Percentiles rank a stretch among this genome's conserved stretches.
These are phyloP conservation scores for Aplodontia rufa DNA, from an alignment of 2,113 vertebrate species.

Conservation along the genomic window DNA sequence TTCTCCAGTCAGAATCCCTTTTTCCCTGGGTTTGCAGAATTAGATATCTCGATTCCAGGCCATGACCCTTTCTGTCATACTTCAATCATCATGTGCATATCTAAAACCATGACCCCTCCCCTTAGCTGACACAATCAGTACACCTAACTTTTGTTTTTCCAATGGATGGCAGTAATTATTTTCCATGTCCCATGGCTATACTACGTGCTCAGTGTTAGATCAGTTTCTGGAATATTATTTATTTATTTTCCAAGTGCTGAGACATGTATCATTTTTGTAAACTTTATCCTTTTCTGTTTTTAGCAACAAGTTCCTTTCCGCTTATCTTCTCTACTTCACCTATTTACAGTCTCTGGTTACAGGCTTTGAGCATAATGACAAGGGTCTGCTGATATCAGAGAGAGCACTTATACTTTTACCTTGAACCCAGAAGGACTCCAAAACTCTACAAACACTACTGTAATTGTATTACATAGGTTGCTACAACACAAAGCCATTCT, in stretches of 20 bases:
- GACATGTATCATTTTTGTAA: not conserved
- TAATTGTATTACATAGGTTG: not conserved
- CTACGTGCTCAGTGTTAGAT: not conserved
- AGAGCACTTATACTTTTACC: not conserved
- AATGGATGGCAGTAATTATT: not conserved
- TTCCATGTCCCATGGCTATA: not conserved
- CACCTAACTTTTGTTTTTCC: not conserved
- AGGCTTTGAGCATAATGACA: not conserved
- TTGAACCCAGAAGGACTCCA: not conserved
- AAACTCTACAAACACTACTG: not conserved
- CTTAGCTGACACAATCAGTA: rapidly evolving
- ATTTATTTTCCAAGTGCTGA: not conserved
- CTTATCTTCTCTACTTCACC: not conserved
- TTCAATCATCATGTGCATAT: not conserved
- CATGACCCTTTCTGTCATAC: rapidly evolving
- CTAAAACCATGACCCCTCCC: not conserved
- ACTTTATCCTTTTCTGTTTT: not conserved
- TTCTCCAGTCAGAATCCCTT: not conserved
- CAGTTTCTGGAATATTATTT: not conserved
- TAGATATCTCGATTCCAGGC: not conserved
- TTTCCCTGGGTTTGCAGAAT: not conserved
- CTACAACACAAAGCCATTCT: not conserved
- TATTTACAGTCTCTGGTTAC: not conserved
- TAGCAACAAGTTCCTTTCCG: not conserved
- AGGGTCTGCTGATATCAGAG: not conserved